phyloP scores from a whole-genome alignment of 2,797 vertebrate species.

The Orientallactaga sibirica region DNA sequence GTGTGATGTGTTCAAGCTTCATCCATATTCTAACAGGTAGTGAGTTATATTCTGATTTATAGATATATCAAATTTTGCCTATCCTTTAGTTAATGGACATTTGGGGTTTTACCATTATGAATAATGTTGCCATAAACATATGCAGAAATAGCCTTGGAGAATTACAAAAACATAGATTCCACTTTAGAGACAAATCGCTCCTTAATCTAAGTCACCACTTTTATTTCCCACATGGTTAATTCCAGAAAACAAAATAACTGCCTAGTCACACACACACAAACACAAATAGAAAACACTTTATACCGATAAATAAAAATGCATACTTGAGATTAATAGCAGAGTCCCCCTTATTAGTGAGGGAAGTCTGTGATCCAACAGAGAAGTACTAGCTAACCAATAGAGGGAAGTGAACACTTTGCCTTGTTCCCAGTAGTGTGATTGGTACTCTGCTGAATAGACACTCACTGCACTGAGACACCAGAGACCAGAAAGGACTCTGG shows the following conservation, averaged over 20 bases:
- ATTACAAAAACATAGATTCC: background rate
- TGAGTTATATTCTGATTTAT: background rate
- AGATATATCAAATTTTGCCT: background rate
- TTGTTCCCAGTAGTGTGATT: background rate
- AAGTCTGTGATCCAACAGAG: background rate
- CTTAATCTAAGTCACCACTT: background rate
- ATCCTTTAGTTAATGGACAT: background rate
- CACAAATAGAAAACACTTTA: background rate
- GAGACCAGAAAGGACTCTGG: background rate
- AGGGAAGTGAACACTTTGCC: background rate
- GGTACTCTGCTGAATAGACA: background rate
- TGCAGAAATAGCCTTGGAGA: background rate
- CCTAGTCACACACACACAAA: background rate
- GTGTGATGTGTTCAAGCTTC: background rate
- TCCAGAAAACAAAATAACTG: background rate
- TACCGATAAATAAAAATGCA: background rate
- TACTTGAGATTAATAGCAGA: background rate
- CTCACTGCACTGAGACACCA: background rate
- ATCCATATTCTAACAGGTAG: background rate
- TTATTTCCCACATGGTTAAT: constrained; percentile 1
- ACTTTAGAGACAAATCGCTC: background rate
- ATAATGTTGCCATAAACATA: background rate
- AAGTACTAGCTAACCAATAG: background rate
- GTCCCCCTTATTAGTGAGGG: background rate
- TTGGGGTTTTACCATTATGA: background rate